Evolutionary conservation across 2,113 vertebrate genomes (phyloP), one percentile per base, ranked within the genome.

Genomic region (Ceyx melanurus): DNA sequence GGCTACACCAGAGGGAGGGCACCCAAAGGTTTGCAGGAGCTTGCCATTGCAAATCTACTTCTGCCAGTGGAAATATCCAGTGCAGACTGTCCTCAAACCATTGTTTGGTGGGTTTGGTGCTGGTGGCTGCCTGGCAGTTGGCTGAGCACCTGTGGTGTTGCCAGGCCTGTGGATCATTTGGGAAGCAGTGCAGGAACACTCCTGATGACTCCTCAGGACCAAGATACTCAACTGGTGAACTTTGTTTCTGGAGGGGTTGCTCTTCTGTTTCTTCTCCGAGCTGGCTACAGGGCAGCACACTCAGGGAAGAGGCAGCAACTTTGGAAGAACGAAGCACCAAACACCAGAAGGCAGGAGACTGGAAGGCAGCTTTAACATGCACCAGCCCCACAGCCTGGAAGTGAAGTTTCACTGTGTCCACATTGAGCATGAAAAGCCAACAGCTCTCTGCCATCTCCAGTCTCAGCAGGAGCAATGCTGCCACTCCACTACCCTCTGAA

Each of bases 171-270:
- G 1, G 35, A 31, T 68, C 3, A 2, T n/a, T 81, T 51, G 43
- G 26, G 45, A 50, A 46, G 17, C 5, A 2, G 9, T 45, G 10
- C 21, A 56, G 71, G 21, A 80, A 11, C 0, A 0, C 29, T 78
- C 73, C 40, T 33, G 19, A 6, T 77, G 37, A 14, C 3, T 66
- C 22, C 53, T 11, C 35, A 26, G 20, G 43, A 48, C 17, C 5
- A 18, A 16, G 33, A n/a, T 68, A 22, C 4, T 84, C 48, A 57
- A 43, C 60, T 10, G 1, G 23, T 62, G 56, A 58, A 26, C 53
- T 31, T 19, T 1, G 2, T 15, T 3, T 53, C 53, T 48, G 58
- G 43, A 85, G 40, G 8, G 4, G 4, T 35, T 74, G 42, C 5
- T 54, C 15, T 60, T 66, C 37, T 5, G 2, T n/a, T 57, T 76